phyloP scores from a whole-genome alignment of 2,113 vertebrate genomes.

The Ceyx melanurus region DNA sequence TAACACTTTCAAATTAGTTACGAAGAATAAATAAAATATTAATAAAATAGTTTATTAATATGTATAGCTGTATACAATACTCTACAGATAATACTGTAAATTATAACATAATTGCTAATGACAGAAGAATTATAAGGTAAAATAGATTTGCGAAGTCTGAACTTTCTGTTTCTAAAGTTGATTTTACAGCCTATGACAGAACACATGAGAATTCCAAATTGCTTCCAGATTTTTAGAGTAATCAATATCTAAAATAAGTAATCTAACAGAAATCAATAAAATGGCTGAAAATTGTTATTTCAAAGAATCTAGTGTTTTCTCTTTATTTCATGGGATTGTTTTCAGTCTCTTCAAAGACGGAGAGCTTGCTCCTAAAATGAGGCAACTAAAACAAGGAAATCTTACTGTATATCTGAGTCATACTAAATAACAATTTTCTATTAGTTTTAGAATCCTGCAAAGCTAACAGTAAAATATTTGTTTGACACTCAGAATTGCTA shows the following conservation, averaged over 20 bases:
- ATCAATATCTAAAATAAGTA: neutral
- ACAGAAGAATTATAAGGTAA: neutral
- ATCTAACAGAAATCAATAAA: neutral
- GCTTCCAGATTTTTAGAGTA: neutral
- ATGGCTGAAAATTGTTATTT: neutral
- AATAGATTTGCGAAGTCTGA: neutral
- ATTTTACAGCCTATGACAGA: neutral
- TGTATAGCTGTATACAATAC: neutral
- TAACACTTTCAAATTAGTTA: neutral
- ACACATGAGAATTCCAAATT: neutral
- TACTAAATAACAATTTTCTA: neutral
- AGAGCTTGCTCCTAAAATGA: neutral
- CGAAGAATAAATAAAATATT: neutral
- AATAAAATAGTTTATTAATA: neutral
- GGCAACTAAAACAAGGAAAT: neutral
- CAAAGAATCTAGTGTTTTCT: neutral
- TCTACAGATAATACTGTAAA: neutral
- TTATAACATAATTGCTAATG: neutral
- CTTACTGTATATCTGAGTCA: neutral
- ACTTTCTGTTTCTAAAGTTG: neutral
- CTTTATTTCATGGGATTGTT: neutral
- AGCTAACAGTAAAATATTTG: neutral
- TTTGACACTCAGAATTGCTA: neutral
- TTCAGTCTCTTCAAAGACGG: neutral
- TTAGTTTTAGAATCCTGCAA: neutral